Evolutionary conservation across 2,797 vertebrate genomes (phyloP).

Genomic region (Octomys mimax): DNA sequence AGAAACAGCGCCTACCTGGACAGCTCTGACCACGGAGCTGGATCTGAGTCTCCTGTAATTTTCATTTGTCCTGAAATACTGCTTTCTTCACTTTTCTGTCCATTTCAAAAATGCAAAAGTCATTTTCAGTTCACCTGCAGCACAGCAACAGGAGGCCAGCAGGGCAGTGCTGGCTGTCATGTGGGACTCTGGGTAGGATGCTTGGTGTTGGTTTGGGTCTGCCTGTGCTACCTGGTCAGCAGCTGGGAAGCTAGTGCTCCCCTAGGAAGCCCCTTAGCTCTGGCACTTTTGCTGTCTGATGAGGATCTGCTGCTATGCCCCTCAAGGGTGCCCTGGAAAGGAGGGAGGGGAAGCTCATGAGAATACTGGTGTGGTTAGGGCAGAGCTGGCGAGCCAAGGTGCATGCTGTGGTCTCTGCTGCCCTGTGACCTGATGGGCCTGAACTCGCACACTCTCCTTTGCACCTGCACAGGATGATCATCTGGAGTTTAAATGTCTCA

Average conservation of each 20-base stretch:
- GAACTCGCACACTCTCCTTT: neutral
- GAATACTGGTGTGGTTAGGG: neutral
- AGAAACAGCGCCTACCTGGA: neutral
- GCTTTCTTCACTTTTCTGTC: rapidly evolving
- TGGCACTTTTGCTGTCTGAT: neutral
- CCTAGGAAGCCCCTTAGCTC: neutral
- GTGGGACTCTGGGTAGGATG: neutral
- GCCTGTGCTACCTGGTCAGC: too few relatives aligned
- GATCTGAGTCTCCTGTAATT: neutral
- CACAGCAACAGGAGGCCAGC: neutral
- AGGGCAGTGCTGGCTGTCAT: neutral
- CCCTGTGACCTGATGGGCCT: neutral
- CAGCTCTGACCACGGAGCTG: neutral
- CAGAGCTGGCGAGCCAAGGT: neutral
- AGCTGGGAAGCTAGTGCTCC: neutral
- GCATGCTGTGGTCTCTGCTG: too few relatives aligned
- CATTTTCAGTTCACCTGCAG: neutral
- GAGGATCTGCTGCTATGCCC: neutral
- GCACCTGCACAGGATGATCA: too few relatives aligned
- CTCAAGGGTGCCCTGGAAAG: neutral
- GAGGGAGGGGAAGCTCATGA: too few relatives aligned
- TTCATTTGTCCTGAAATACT: neutral
- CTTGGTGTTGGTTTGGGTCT: neutral
- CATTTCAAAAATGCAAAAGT: neutral
- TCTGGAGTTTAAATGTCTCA: neutral